phyloP scores from a whole-genome alignment of 2,888 invertebrate species.

The Conus canariensis region DNA sequence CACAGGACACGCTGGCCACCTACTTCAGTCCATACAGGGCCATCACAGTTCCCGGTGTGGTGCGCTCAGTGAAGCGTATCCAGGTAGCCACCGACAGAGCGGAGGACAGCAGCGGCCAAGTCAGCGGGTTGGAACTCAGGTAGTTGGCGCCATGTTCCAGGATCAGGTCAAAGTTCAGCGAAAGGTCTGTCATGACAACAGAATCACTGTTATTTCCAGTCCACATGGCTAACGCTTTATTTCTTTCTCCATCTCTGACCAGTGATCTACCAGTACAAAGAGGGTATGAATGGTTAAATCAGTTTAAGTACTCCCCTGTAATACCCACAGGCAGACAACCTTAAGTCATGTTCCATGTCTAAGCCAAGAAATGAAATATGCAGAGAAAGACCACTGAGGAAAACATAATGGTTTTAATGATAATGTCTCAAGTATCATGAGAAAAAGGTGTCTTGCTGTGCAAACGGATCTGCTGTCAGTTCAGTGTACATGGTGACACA shows the following conservation, averaged over 20 bases:
- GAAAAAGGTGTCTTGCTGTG: no score
- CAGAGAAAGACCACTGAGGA: no score
- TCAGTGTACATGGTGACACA: no score
- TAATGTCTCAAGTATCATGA: no score
- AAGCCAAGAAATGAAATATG: no score
- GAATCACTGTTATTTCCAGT: neutral
- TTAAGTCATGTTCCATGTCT: no score
- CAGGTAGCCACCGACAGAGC: constrained; percentile 57
- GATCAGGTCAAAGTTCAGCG: constrained; percentile 59
- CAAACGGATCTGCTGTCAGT: no score
- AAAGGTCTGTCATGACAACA: constrained; percentile 48
- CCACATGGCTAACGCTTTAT: neutral
- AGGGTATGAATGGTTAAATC: no score
- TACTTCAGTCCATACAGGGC: constrained; percentile 57
- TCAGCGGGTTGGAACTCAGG: constrained; percentile 43
- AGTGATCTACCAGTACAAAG: no score
- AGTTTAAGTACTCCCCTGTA: no score
- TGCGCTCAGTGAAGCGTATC: constrained; percentile 54
- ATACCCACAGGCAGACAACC: no score
- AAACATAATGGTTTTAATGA: no score
- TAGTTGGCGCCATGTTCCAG: constrained; percentile 46
- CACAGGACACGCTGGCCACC: neutral
- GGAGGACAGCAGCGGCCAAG: constrained; percentile 44
- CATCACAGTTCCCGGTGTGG: constrained; percentile 52
- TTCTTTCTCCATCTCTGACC: neutral